Evolutionary conservation across 1,140 invertebrate genomes (phyloP).

Genomic region (Drosophila kurseongensis): DNA sequence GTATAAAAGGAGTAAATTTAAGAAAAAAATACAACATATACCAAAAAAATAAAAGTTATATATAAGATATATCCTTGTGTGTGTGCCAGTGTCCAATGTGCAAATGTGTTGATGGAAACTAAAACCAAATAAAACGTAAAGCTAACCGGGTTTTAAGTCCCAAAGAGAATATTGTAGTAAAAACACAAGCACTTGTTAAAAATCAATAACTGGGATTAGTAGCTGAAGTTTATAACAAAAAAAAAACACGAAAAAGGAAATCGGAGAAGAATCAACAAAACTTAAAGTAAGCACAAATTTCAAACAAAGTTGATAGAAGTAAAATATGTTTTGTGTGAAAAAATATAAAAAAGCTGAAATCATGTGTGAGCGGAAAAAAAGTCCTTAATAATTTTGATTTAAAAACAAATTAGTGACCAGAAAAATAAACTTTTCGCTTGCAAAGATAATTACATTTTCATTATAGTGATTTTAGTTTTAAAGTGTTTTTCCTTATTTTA

Average conservation of each 20-base stretch:
- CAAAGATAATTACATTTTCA: no score
- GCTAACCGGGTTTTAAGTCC: constrained; percentile 30
- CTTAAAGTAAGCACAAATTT: constrained; percentile 54
- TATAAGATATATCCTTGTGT: constrained; percentile 28
- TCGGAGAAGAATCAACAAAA: constrained; percentile 27
- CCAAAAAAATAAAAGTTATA: constrained; percentile 9
- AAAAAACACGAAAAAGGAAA: constrained; percentile 20
- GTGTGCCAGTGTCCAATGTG: constrained; percentile 31
- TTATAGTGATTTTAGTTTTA: no score
- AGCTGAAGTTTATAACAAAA: constrained; percentile 55
- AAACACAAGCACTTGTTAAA: constrained; percentile 52
- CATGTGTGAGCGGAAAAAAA: background rate
- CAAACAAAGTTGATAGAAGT: no score
- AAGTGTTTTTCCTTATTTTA: no score
- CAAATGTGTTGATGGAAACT: constrained; percentile 27
- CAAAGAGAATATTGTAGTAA: constrained; percentile 37
- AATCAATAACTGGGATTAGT: constrained; percentile 81
- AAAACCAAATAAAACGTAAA: constrained; percentile 35
- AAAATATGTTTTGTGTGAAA: no score
- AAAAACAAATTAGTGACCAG: background rate
- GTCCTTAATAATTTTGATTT: background rate
- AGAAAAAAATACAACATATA: constrained; percentile 25
- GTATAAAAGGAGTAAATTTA: constrained; percentile 4
- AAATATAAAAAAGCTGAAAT: background rate
- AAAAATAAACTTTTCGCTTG: background rate